phyloP scores from a whole-genome alignment of 2,797 vertebrate genomes.

The Hapalemur alaotrensis region DNA sequence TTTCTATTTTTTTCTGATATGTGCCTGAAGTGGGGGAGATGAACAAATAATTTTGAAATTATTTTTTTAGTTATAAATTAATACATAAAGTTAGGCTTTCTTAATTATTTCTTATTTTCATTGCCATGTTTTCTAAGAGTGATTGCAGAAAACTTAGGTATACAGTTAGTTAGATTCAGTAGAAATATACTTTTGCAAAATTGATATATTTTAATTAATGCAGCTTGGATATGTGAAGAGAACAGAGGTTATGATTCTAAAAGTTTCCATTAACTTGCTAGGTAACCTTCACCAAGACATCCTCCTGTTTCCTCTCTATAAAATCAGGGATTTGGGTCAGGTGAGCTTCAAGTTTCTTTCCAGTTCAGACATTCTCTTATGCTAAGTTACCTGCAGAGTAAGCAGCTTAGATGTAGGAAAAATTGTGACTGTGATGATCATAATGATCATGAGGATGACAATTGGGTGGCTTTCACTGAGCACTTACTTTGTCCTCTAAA shows the following conservation, averaged over 20 bases:
- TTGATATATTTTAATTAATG: constrained; percentile 8
- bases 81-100: neutral
- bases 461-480: neutral
- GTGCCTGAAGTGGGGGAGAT: neutral
- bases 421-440: neutral
- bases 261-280: neutral
- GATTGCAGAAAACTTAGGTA: neutral
- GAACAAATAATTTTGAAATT: neutral
- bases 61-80: constrained; percentile 28
- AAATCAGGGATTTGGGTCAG: neutral
- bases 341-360: neutral
- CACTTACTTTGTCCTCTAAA: neutral
- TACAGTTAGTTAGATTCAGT: neutral
- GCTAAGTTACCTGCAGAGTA: neutral
- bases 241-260: neutral
- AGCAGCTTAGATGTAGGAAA: neutral
- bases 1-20: neutral
- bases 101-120: constrained; percentile 12
- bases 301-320: neutral
- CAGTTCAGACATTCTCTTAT: neutral
- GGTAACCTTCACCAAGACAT: neutral
- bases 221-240: neutral
- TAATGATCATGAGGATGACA: neutral
- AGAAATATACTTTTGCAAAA: constrained; percentile 17
- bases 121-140: neutral